Evolutionary conservation across 2,113 vertebrate genomes (phyloP), one percentile per base, ranked within the genome.

Genomic region (Corvus cornix): DNA sequence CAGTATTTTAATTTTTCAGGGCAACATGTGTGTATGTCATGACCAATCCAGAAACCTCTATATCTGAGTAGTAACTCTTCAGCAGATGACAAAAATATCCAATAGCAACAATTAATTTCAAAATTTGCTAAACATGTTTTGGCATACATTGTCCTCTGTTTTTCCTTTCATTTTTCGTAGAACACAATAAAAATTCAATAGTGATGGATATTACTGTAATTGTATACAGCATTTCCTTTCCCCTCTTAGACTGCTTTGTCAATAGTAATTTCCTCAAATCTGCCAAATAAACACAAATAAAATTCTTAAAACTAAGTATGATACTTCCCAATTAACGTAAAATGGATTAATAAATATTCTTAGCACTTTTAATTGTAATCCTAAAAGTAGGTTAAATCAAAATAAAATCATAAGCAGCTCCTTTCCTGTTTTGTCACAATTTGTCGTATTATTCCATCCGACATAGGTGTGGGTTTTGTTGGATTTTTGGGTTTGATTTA

Each of bases 241-340:
- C 70, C 62, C 21, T 24, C 19, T 93, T 60, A 37, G 74, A 96
- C 59, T 86, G 70, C 37, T 87, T 90, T 84, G 73, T 92, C 92
- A 87, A 85, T 93, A 93, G 27, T 75, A 56, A 90, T 92, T 89
- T 94, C 88, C 62, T 93, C 51, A 77, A 84, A 80, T 84, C 60
- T 84, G 27, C 51, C 72, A 77, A 86, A 92, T 58, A 93, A 92
- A 67, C 56, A 66, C 27, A 70, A 80, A 35, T 67, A 66, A 94
- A 93, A 75, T 88, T 81, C 76, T 88, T 63, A 87, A 77, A 51
- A 53, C n/a, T 78, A 74, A 62, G 30, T 27, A 67, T 63, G 9
- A 52, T 70, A 67, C 23, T 90, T 95, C n/a, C 37, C 35, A 84
- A 20, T 92, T 89, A 90, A 75, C 16, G 41, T 48, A 69, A 94